Conservation (phyloP, 1,140 invertebrate genomes). For the Papilio machaon region DNA sequence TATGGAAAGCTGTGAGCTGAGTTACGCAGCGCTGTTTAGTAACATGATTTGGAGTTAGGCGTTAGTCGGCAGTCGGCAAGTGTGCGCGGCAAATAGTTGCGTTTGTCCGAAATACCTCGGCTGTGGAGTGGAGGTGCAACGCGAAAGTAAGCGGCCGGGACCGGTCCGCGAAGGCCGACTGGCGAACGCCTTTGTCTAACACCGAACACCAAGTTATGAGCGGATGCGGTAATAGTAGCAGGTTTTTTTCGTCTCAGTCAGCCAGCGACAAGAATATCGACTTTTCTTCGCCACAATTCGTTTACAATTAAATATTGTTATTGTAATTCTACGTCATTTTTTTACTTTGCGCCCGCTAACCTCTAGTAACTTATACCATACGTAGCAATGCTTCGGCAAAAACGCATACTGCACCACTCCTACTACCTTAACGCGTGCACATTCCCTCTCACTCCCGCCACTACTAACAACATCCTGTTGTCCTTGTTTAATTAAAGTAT, state of each 20-base stretch:
- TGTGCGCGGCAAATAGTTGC: constrained; percentile 32
- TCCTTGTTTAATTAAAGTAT: constrained; percentile 52
- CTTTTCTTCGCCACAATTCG: background rate
- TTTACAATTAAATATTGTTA: too few species aligned
- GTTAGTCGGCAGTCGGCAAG: constrained; percentile 19
- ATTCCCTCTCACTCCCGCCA: constrained; percentile 51
- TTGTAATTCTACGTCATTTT: background rate
- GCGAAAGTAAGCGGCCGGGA: constrained; percentile 76
- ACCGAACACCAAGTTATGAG: constrained; percentile 42
- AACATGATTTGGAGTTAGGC: constrained; percentile 36
- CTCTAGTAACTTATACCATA: constrained; percentile 49
- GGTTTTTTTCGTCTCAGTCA: background rate
- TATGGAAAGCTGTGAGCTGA: constrained; percentile 10
- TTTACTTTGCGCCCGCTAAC: background rate
- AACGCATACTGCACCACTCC: constrained; percentile 78
- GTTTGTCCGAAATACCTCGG: constrained; percentile 58
- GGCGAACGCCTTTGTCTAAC: constrained; percentile 71
- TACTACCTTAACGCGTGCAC: constrained; percentile 57
- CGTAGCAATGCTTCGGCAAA: constrained; percentile 70
- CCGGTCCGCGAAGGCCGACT: constrained; percentile 74
- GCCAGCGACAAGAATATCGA: constrained; percentile 39
- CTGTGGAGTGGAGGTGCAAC: constrained; percentile 52
- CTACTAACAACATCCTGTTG: constrained; percentile 30
- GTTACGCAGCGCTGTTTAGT: constrained; percentile 19
- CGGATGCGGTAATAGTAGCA: constrained; percentile 44